These are phyloP conservation scores for Thalassophryne amazonica DNA, from an alignment of 2,797 vertebrate genomes.

Conservation along the genomic window DNA sequence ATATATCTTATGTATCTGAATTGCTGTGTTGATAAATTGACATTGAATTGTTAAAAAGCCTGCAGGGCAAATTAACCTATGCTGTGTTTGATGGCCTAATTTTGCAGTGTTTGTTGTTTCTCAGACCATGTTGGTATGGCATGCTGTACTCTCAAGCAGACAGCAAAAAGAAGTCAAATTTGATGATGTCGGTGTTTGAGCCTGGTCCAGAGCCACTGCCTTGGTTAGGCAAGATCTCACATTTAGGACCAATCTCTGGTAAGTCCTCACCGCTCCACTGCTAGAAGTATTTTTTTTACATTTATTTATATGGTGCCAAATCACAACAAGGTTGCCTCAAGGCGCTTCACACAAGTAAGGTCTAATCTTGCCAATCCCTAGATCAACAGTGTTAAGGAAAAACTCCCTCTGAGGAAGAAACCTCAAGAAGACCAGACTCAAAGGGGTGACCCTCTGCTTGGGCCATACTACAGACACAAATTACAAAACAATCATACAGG, in stretches of 20 bases:
- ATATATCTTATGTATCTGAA: neutral
- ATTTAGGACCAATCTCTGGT: slow-evolving; percentile 97
- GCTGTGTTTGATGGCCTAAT: neutral
- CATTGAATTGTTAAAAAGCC: neutral
- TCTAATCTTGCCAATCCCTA: too few relatives aligned
- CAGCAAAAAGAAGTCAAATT: slow-evolving; percentile 99
- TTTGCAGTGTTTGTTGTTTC: too few relatives aligned
- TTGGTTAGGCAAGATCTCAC: slow-evolving; percentile 93
- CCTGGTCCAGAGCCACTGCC: slow-evolving; percentile 91
- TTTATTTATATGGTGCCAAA: too few relatives aligned
- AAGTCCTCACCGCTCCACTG: slow-evolving; percentile 11
- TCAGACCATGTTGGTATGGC: slow-evolving; percentile 92
- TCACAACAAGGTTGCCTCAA: too few relatives aligned
- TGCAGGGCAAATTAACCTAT: neutral
- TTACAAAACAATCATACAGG: neutral
- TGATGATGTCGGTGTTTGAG: slow-evolving; percentile 99
- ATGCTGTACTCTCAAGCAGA: slow-evolving; percentile 99
- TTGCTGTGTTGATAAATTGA: neutral
- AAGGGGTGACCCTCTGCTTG: too few relatives aligned
- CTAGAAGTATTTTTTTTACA: too few relatives aligned
- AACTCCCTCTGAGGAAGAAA: too few relatives aligned
- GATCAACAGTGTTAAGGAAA: too few relatives aligned
- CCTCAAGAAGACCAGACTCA: too few relatives aligned
- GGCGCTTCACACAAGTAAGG: too few relatives aligned
- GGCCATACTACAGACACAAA: neutral